phyloP scores from a whole-genome alignment of 2,797 vertebrate genomes.

The Rhabdophis nuchalis region DNA sequence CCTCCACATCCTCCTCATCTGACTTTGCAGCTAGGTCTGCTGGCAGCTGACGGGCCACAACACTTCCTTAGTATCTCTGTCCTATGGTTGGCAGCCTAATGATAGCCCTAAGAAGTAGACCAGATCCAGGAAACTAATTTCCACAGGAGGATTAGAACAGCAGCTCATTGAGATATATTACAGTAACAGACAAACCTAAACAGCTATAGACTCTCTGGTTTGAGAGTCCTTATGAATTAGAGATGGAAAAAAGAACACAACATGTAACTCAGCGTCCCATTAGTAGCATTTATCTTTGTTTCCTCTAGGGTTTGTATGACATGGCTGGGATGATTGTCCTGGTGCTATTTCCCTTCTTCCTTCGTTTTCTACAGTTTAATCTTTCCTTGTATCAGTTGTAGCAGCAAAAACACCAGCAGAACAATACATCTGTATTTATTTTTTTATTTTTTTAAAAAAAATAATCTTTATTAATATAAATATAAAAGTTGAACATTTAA shows the following conservation, averaged over 20 bases:
- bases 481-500: too few relatives aligned
- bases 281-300: neutral
- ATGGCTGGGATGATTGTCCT: neutral
- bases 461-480: too few relatives aligned
- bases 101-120: neutral
- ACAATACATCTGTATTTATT: too few relatives aligned
- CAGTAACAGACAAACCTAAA: neutral
- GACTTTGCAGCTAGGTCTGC: too few relatives aligned
- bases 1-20: too few relatives aligned
- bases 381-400: neutral
- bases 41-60: too few relatives aligned
- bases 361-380: neutral
- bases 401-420: neutral
- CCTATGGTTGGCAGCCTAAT: neutral
- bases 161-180: neutral
- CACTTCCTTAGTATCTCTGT: neutral
- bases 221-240: neutral
- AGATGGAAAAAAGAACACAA: neutral
- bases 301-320: neutral
- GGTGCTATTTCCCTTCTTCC: neutral
- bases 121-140: neutral
- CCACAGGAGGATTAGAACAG: neutral
- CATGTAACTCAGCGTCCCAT: neutral
- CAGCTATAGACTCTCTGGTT: neutral
- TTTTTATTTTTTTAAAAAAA: too few relatives aligned